Conservation (phyloP, 1,140 invertebrate genomes). For the Doryteuthis pealeii region DNA sequence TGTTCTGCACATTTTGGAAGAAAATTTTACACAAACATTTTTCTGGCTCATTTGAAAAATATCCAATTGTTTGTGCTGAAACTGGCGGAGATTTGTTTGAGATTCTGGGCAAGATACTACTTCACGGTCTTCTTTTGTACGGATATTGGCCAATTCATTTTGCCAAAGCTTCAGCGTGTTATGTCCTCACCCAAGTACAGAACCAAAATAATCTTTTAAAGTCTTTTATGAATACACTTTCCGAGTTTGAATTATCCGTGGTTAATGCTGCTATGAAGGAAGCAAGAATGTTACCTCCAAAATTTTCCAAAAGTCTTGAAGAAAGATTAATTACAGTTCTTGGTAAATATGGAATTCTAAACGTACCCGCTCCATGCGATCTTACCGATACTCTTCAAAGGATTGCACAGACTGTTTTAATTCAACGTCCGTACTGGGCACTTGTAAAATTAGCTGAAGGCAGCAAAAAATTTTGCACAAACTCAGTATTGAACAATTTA, state of each 20-base stretch:
- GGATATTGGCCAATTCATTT: constrained; percentile 24
- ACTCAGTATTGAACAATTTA: neutral
- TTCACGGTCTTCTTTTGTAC: constrained; percentile 23
- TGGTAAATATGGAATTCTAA: constrained; percentile 22
- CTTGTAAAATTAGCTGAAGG: constrained; percentile 21
- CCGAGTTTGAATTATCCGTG: constrained; percentile 22
- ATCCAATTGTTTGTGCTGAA: constrained; percentile 22
- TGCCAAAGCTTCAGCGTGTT: constrained; percentile 18
- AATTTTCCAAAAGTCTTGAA: constrained; percentile 18
- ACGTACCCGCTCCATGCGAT: constrained; percentile 18
- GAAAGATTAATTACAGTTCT: constrained; percentile 20
- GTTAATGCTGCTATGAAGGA: constrained; percentile 20
- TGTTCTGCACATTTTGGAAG: constrained; percentile 28
- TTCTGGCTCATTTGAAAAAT: constrained; percentile 23
- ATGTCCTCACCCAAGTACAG: constrained; percentile 13
- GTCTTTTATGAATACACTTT: constrained; percentile 23
- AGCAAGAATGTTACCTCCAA: constrained; percentile 14
- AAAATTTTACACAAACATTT: constrained; percentile 22
- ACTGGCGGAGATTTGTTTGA: constrained; percentile 20
- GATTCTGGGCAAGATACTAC: constrained; percentile 23
- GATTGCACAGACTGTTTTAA: constrained; percentile 20
- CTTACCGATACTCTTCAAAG: constrained; percentile 13
- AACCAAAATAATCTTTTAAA: constrained; percentile 19
- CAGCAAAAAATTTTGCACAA: neutral
- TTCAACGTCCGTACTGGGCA: constrained; percentile 22